phyloP scores from a whole-genome alignment of 2,888 invertebrate genomes.

The Lysandra coridon region DNA sequence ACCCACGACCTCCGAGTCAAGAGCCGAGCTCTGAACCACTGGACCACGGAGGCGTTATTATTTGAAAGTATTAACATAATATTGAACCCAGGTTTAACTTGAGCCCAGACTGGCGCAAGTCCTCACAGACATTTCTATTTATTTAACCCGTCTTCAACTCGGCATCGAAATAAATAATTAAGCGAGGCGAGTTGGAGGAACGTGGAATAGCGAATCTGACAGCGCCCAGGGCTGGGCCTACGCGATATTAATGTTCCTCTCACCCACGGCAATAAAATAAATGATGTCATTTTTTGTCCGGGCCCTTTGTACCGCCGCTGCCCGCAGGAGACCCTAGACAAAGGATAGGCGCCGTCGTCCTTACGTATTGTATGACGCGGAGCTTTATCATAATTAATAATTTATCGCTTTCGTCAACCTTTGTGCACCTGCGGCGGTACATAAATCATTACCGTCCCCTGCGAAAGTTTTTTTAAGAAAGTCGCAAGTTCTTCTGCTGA shows the following conservation, averaged over 20 bases:
- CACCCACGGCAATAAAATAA: conserved; percentile 79
- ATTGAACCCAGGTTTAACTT: no score
- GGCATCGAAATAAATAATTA: conserved; percentile 36
- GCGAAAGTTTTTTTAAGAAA: neutral
- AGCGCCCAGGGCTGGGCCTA: conserved; percentile 71
- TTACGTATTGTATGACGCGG: conserved; percentile 56
- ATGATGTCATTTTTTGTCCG: conserved; percentile 80
- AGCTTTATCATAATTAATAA: conserved; percentile 78
- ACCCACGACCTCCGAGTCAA: no score
- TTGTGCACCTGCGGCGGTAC: conserved; percentile 76
- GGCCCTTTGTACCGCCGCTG: conserved; percentile 67
- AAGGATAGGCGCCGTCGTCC: conserved; percentile 72
- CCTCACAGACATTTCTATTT: neutral
- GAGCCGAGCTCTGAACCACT: no score
- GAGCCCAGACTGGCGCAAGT: no score
- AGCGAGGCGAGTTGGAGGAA: conserved; percentile 43
- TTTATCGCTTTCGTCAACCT: conserved; percentile 71
- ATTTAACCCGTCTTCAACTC: conserved; percentile 12
- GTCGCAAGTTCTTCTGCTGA: neutral
- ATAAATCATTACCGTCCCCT: conserved; percentile 58
- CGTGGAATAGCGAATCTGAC: conserved; percentile 49
- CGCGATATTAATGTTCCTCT: conserved; percentile 76
- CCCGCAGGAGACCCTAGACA: conserved; percentile 74
- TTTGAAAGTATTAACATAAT: no score
- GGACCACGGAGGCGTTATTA: no score